Conservation (phyloP, 2,113 vertebrate genomes). For the Astatoreochromis straeleni region DNA sequence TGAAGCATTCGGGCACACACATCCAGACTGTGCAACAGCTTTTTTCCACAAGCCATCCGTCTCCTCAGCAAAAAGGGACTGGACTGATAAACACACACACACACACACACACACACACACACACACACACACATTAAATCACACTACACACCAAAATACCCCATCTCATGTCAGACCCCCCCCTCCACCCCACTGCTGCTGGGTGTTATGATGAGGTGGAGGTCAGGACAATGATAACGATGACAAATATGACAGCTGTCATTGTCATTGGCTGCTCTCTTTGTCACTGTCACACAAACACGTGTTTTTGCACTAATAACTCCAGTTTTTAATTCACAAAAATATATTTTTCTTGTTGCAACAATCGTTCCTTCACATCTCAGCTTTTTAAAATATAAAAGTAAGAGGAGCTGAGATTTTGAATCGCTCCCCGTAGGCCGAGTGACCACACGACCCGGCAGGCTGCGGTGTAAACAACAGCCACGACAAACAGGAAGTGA, state of each 20-base stretch:
- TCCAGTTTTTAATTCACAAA: too few species aligned
- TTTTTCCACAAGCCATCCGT: too few species aligned
- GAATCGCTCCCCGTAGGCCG: rapidly evolving
- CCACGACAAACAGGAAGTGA: constrained; percentile 13
- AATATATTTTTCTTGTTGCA: too few species aligned
- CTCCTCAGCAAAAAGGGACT: too few species aligned
- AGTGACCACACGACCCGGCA: not conserved
- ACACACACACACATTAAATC: not conserved
- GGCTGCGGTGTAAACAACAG: not conserved
- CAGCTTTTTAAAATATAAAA: not conserved
- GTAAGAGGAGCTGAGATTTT: not conserved
- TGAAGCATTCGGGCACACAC: too few species aligned
- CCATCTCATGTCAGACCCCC: not conserved
- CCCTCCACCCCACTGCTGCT: not conserved
- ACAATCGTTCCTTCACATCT: not conserved
- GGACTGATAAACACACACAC: too few species aligned
- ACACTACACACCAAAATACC: not conserved
- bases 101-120: not conserved
- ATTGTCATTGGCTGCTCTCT: not conserved
- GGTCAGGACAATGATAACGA: not conserved
- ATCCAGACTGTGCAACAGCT: too few species aligned
- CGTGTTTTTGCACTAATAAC: too few species aligned
- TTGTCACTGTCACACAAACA: too few species aligned
- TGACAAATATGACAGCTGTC: not conserved
- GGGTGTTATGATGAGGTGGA: not conserved